These are phyloP conservation scores for Silurus lanzhouensis DNA, from an alignment of 2,797 vertebrate species.

Conservation along the genomic window DNA sequence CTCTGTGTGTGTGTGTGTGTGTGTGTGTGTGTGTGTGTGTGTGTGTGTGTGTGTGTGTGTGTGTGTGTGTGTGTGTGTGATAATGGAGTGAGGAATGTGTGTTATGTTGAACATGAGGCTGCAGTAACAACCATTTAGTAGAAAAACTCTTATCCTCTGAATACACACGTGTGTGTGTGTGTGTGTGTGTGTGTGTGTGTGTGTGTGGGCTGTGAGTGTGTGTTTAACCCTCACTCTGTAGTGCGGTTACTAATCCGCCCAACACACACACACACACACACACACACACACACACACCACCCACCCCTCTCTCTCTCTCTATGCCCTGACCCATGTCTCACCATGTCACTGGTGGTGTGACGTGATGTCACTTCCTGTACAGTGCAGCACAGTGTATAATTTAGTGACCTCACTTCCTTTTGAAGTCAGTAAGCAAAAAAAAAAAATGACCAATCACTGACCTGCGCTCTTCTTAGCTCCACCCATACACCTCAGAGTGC, in stretches of 20 bases:
- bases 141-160: background rate
- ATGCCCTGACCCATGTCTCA: background rate
- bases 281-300: background rate
- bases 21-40: background rate
- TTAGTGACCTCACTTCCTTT: background rate
- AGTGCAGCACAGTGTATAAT: too few relatives aligned
- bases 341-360: background rate
- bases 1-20: background rate
- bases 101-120: background rate
- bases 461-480: background rate
- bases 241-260: background rate
- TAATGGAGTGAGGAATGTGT: background rate
- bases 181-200: background rate
- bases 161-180: background rate
- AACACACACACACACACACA: background rate
- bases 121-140: background rate
- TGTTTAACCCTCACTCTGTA: background rate
- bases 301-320: background rate
- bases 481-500: background rate
- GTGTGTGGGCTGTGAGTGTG: background rate
- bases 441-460: background rate
- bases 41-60: background rate
- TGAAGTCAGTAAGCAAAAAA: background rate
- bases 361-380: constrained; percentile 19
- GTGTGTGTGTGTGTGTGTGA: too few relatives aligned